Conservation (phyloP, 2,888 invertebrate species). For the Amitus sp. region DNA sequence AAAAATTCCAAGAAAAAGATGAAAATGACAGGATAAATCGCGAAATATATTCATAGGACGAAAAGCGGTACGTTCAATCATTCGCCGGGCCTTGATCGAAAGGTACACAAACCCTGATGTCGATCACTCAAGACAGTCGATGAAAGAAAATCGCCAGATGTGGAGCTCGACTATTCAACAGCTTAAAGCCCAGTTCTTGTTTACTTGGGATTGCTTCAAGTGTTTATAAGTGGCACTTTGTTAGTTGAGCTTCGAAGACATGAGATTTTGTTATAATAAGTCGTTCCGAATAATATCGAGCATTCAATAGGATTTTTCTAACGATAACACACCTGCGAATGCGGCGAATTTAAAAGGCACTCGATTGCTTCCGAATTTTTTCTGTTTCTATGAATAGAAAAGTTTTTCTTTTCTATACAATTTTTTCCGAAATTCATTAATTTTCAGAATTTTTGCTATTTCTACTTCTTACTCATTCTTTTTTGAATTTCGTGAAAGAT, state of each 20-base stretch:
- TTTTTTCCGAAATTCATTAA: too few species aligned
- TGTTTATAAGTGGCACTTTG: slow-evolving; percentile 55
- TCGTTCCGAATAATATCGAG: slow-evolving; percentile 48
- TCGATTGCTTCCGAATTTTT: too few species aligned
- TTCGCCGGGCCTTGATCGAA: slow-evolving; percentile 33
- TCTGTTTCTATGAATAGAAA: too few species aligned
- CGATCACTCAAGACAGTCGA: slow-evolving; percentile 37
- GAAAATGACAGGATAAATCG: neutral
- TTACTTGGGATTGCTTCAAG: slow-evolving; percentile 51
- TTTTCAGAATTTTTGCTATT: too few species aligned
- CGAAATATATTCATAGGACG: slow-evolving; percentile 31
- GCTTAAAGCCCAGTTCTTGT: slow-evolving; percentile 45
- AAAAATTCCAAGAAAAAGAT: neutral
- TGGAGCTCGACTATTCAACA: slow-evolving; percentile 42
- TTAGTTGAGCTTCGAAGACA: slow-evolving; percentile 43
- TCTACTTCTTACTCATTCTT: too few species aligned
- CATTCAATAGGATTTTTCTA: slow-evolving; percentile 46
- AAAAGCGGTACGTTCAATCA: slow-evolving; percentile 22
- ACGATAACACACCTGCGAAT: slow-evolving; percentile 9
- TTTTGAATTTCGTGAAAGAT: too few species aligned
- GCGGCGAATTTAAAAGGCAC: neutral
- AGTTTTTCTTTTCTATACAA: too few species aligned
- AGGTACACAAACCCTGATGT: slow-evolving; percentile 33
- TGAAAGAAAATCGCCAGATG: slow-evolving; percentile 44
- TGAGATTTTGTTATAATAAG: slow-evolving; percentile 35